These are phyloP conservation scores for Drosophila histrio DNA, from an alignment of 2,888 invertebrate genomes.

Conservation along the genomic window DNA sequence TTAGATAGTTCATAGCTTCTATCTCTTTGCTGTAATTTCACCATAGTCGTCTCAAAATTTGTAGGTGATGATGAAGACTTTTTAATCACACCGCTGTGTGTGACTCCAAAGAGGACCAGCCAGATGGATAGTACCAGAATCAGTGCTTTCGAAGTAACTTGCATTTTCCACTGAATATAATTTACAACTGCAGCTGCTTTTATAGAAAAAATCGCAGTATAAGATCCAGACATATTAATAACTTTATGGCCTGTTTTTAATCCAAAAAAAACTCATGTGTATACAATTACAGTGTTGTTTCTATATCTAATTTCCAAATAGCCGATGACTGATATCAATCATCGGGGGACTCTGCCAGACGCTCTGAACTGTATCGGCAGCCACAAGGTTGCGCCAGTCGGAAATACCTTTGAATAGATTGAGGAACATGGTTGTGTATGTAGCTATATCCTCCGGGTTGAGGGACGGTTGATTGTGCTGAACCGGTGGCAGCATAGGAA, in stretches of 20 bases:
- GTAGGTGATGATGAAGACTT: neutral
- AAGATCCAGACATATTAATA: neutral
- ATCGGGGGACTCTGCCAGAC: conserved; percentile 71
- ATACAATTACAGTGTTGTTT: neutral
- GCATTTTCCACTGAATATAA: neutral
- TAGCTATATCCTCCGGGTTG: conserved; percentile 57
- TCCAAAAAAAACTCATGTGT: neutral
- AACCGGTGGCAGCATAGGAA: conserved; percentile 47
- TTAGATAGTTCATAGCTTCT: neutral
- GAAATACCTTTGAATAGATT: conserved; percentile 57
- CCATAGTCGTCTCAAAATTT: too few relatives aligned
- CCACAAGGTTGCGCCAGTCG: conserved; percentile 64
- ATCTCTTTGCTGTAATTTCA: too few relatives aligned
- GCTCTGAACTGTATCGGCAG: conserved; percentile 63
- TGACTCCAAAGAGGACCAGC: neutral
- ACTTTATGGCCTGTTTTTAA: neutral
- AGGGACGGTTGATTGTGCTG: conserved; percentile 31
- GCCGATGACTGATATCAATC: conserved; percentile 58
- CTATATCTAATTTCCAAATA: conserved; percentile 45
- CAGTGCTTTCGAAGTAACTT: neutral
- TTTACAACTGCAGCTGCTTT: neutral
- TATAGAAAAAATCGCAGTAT: neutral
- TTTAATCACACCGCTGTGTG: neutral
- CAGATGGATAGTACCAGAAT: neutral
- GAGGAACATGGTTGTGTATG: conserved; percentile 65